Conservation (phyloP, 2,797 vertebrate genomes). For the Coracias cyanogaster region DNA sequence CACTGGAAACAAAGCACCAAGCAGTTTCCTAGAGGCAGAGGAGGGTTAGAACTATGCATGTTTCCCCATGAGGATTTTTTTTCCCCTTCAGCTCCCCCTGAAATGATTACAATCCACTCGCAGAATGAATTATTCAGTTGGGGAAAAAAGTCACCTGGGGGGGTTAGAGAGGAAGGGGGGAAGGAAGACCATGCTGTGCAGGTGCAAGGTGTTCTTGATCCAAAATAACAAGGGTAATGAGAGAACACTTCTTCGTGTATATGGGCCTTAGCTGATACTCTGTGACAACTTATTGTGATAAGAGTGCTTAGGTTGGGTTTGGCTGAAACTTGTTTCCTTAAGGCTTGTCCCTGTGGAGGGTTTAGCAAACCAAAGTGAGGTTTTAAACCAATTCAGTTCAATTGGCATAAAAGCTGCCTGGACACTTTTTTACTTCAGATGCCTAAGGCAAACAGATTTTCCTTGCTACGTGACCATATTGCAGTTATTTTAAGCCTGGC, state of each 20-base stretch:
- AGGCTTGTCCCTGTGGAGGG: neutral
- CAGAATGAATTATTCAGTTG: neutral
- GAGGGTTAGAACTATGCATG: accelerated
- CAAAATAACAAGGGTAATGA: neutral
- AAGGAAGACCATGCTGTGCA: neutral
- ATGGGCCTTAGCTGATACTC: neutral
- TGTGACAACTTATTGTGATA: neutral
- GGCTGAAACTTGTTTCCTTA: neutral
- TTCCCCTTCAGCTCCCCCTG: neutral
- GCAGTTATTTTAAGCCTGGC: neutral
- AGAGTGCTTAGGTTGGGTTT: neutral
- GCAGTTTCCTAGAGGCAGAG: neutral
- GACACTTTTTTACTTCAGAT: neutral
- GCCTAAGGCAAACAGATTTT: constrained; percentile 14
- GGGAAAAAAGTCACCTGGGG: neutral
- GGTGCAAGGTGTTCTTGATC: neutral
- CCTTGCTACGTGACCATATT: neutral
- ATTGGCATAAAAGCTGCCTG: constrained; percentile 7
- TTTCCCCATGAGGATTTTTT: neutral
- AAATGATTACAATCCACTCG: neutral
- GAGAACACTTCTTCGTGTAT: neutral
- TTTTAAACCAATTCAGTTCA: neutral
- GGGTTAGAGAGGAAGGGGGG: neutral
- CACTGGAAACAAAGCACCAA: neutral
- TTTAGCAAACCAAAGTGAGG: neutral